Evolutionary conservation across 1,140 invertebrate species (phyloP), one percentile per base, ranked within the genome.

Genomic region (Caligus rogercresseyi): DNA sequence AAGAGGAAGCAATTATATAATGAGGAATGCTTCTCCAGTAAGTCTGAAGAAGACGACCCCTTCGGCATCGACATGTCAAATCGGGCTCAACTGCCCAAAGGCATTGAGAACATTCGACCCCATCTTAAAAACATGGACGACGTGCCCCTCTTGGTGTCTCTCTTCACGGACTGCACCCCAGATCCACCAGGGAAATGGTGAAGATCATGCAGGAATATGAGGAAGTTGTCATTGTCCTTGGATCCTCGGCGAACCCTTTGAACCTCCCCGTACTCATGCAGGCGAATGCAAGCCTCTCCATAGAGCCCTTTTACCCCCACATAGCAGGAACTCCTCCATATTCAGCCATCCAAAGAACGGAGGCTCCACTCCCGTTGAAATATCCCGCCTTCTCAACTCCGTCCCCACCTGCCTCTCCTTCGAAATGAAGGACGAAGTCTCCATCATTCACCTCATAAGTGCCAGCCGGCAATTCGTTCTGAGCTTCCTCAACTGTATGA

Each of bases 101-200:
- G 94, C 25, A 97, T 97, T 66, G 88, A 96, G 68, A 93, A 96
- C 73, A 96, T 97, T 65, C 78, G 91, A 20, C 91, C 92, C 0
- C 94, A 98, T 73, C 81, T 98, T 63, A 86, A 93, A 72, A 78
- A 86, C 67, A 88, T 97, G 66, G 94, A 98, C 72, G 97, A 97
- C 76, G 93, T 98, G 26, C 94, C 94, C 1, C 74, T 98, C 13
- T 77, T 95, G 51, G 93, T 98, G 1, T 95, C 91, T 0, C 76
- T 98, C 0, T 98, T 97, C 70, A 97, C 93, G 1, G 94, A 98
- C 73, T 97, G 93, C 74, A 92, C 85, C 3, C 81, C 89, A 7
- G 87, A 86, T 0, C 75, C 76, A 78, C 77, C 0, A 64, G 69
- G 59, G 77, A 78, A 66, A 80, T 80, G 79, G 71, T 80, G 14